Evolutionary conservation across 2,797 vertebrate species (phyloP), one percentile per base, ranked within the genome.

Genomic region (Pseudomugil tenellus): DNA sequence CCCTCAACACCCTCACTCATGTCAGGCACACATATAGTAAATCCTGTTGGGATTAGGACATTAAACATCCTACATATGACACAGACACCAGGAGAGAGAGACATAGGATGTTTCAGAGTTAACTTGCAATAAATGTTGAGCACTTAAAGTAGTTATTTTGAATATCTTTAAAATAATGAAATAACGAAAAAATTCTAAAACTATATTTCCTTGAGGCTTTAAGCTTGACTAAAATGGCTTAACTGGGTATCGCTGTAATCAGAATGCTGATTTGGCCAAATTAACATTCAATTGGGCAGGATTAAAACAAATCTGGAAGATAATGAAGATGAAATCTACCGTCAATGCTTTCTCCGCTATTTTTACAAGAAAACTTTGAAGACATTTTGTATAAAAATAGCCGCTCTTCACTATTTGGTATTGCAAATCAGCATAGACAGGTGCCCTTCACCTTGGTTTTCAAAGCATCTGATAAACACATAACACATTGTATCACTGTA

Each of bases 11-110:
- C 8, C 34, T 12, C 55, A 55, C 53, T 60, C 60, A 75, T 59
- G 37, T 49, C 28, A 73, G 56, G 37, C 37, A 67, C 69, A 72
- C 55, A 72, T 43, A 65, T 54, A 66, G 29, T 77, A 84, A 52
- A 81, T 77, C 76, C 72, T 57, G 54, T 68, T 68, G 63, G 83
- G 80, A 87, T 87, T 83, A 87, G 59, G 74, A 82, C 81, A 85
- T 80, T 60, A 58, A 80, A 87, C 79, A 74, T 77, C 62, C 56
- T 23, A 63, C 57, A 71, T 69, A 65, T 67, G 57, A 71, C 65
- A 41, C 9, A 79, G 64, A 64, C 61, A 58, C 46, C 32, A 19
- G 21, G n/a, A n/a, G n/a, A n/a, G n/a, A n/a, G n/a, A n/a, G n/a
- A n/a, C n/a, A n/a, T n/a, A n/a, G n/a, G n/a, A n/a, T n/a, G n/a